Evolutionary conservation across 2,888 invertebrate species (phyloP).

Genomic region (Dryobotodes eremita): DNA sequence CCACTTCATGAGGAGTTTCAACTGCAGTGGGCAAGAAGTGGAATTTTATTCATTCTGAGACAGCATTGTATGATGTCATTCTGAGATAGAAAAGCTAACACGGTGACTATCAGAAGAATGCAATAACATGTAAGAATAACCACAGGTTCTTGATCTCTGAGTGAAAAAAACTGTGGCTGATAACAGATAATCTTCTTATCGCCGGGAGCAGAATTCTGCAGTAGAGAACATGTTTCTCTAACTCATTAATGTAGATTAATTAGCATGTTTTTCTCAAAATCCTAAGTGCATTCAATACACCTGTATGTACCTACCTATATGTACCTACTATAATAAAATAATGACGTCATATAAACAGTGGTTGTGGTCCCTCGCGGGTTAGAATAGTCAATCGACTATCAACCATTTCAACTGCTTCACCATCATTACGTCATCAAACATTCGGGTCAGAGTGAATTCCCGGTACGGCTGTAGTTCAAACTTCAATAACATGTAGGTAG

Average conservation of each 20-base stretch:
- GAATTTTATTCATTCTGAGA: constrained; percentile 37
- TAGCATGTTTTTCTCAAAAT: constrained; percentile 2
- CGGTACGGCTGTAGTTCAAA: constrained; percentile 28
- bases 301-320: background rate
- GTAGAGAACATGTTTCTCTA: constrained; percentile 3
- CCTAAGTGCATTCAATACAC: background rate
- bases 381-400: constrained; percentile 31
- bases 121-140: background rate
- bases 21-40: constrained; percentile 33
- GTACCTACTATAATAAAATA: background rate
- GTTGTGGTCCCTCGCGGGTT: background rate
- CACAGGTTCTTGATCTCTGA: background rate
- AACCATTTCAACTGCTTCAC: constrained; percentile 26
- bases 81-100: background rate
- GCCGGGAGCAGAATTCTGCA: background rate
- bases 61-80: constrained; percentile 21
- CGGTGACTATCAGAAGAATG: constrained; percentile 1
- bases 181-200: background rate
- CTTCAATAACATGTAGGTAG: constrained; percentile 4
- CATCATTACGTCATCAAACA: constrained; percentile 51
- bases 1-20: constrained; percentile 45
- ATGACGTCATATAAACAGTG: constrained; percentile 5
- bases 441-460: constrained; percentile 30
- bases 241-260: constrained; percentile 7
- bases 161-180: background rate